A percentile compares a stretch with the other conserved stretches of the same genome.
Conservation (phyloP, 2,888 invertebrate genomes). For the Ceriagrion tenellum region DNA sequence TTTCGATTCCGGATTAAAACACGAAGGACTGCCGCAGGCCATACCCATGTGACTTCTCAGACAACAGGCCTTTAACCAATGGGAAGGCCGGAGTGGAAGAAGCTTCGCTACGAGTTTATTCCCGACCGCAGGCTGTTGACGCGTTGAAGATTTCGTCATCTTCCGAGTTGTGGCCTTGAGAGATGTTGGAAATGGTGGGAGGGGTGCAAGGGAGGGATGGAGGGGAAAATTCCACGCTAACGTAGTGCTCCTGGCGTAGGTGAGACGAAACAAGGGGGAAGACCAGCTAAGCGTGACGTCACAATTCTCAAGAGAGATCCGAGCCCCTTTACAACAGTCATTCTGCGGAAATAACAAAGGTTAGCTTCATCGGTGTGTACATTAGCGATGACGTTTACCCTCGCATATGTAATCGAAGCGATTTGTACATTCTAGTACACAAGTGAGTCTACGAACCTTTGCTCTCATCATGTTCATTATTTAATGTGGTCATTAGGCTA, state of each 20-base stretch:
- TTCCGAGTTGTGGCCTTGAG: conserved; percentile 26
- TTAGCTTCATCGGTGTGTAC: neutral
- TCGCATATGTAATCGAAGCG: neutral
- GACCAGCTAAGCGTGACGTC: neutral
- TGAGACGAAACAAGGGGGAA: conserved; percentile 21
- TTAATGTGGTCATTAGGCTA: no score
- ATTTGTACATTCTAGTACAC: neutral
- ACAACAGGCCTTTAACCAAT: conserved; percentile 39
- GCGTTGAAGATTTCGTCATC: conserved; percentile 20
- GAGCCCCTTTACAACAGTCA: neutral
- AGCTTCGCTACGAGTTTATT: conserved; percentile 19
- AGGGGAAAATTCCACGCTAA: neutral
- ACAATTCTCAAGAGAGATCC: neutral
- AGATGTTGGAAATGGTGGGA: neutral
- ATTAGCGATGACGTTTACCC: neutral
- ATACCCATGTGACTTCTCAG: conserved; percentile 21
- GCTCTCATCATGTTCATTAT: no score
- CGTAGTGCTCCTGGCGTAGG: conserved; percentile 1
- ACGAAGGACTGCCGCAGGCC: neutral
- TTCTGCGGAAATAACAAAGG: neutral
- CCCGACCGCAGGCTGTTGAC: conserved; percentile 36
- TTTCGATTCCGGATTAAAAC: conserved; percentile 25
- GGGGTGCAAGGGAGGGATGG: neutral
- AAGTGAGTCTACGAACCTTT: neutral
- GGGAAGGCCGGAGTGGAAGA: neutral